phyloP scores from a whole-genome alignment of 2,888 invertebrate species.

The Cephus nigrinus region DNA sequence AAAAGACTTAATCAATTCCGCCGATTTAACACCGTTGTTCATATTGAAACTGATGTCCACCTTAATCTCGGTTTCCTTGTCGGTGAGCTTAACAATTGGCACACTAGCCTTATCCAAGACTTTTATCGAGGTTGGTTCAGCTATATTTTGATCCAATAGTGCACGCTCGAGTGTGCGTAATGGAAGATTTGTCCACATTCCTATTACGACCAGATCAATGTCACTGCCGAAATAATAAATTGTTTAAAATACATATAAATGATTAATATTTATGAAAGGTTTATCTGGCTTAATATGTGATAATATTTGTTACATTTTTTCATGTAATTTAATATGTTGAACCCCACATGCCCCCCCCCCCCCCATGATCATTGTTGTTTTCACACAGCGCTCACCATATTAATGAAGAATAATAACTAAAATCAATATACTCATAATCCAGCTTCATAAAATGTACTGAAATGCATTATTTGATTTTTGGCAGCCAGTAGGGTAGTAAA shows the following conservation, averaged over 20 bases:
- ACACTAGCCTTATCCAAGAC: conserved; percentile 98
- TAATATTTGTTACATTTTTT: too few relatives aligned
- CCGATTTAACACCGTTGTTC: conserved; percentile 97
- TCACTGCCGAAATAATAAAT: conserved; percentile 68
- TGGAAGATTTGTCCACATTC: conserved; percentile 92
- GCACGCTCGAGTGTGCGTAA: conserved; percentile 92
- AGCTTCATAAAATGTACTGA: background rate
- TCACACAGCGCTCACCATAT: too few relatives aligned
- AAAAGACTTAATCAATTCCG: conserved; percentile 93
- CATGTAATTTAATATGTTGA: too few relatives aligned
- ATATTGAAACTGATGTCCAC: conserved; percentile 99
- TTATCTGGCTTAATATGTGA: background rate
- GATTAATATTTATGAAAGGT: background rate
- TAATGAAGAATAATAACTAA: background rate
- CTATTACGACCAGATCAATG: conserved; percentile 73
- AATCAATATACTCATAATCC: background rate
- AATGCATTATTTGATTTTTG: background rate
- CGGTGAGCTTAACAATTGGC: conserved; percentile 97
- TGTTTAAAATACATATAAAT: background rate
- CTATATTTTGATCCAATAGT: conserved; percentile 88
- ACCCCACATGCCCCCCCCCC: too few relatives aligned
- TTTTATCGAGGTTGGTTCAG: conserved; percentile 90
- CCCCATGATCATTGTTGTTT: too few relatives aligned
- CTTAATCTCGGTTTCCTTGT: conserved; percentile 85
- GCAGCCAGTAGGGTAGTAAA: background rate